A percentile compares a stretch with the other conserved stretches of the same genome.
phyloP scores from a whole-genome alignment of 1,140 invertebrate genomes.

The Pogonomyrmex barbatus region DNA sequence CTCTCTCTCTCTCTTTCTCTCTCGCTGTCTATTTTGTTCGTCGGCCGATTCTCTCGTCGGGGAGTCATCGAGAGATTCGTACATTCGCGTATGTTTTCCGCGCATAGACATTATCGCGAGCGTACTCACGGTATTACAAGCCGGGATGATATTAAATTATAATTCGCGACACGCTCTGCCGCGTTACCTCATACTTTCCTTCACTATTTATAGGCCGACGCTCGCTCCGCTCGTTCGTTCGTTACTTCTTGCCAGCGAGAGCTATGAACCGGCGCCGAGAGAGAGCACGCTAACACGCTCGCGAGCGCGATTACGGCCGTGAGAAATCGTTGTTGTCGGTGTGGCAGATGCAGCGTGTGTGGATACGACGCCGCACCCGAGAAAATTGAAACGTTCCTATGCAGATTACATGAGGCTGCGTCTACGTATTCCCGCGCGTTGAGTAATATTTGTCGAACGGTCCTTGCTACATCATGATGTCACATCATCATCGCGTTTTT shows the following conservation, averaged over 20 bases:
- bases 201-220: slow-evolving; percentile 78
- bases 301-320: slow-evolving; percentile 49
- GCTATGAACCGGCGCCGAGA: slow-evolving; percentile 71
- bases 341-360: slow-evolving; percentile 43
- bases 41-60: not conserved
- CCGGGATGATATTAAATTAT: slow-evolving; percentile 75
- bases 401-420: slow-evolving; percentile 42
- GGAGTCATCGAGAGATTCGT: slow-evolving; percentile 32
- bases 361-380: slow-evolving; percentile 29
- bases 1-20: not conserved
- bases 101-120: slow-evolving; percentile 11
- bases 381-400: slow-evolving; percentile 63
- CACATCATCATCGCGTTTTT: not conserved
- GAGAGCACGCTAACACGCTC: slow-evolving; percentile 37
- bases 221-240: slow-evolving; percentile 62
- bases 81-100: slow-evolving; percentile 23
- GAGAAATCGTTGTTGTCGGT: slow-evolving; percentile 42
- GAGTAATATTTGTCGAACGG: slow-evolving; percentile 45
- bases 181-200: slow-evolving; percentile 79
- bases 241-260: slow-evolving; percentile 65
- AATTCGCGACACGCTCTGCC: slow-evolving; percentile 76
- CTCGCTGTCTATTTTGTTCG: not conserved
- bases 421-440: slow-evolving; percentile 15
- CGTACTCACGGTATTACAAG: slow-evolving; percentile 42
- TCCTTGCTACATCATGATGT: not conserved